Conservation (phyloP, 2,888 invertebrate species). For the Papilio elwesi region DNA sequence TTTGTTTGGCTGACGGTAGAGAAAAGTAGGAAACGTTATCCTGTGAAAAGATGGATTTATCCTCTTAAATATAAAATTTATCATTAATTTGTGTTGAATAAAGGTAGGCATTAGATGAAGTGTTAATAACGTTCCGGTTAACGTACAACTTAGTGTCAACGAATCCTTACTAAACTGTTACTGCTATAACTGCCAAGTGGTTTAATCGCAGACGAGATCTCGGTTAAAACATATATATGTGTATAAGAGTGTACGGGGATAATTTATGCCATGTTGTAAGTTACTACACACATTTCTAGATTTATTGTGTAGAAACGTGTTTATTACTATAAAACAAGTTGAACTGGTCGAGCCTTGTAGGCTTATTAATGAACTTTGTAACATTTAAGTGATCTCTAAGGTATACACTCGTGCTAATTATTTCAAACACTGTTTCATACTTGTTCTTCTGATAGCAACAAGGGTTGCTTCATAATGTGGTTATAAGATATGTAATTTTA, state of each 20-base stretch:
- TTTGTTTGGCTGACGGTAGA: too few species aligned
- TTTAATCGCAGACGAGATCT: conserved; percentile 10
- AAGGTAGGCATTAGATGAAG: too few species aligned
- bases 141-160: too few species aligned
- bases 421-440: conserved; percentile 8
- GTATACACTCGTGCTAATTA: conserved; percentile 20
- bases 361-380: conserved; percentile 24
- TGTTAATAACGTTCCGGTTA: too few species aligned
- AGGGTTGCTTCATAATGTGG: not conserved
- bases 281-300: conserved; percentile 28
- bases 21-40: too few species aligned
- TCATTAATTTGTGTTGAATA: too few species aligned
- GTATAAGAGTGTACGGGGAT: not conserved
- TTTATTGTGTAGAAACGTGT: conserved; percentile 27
- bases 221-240: not conserved
- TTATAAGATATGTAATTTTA: not conserved
- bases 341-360: conserved; percentile 15
- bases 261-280: conserved; percentile 25
- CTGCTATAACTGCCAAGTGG: conserved; percentile 12
- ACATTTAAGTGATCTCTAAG: conserved; percentile 1
- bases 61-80: too few species aligned
- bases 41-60: too few species aligned
- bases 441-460: conserved; percentile 7
- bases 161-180: not conserved
- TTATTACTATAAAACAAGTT: conserved; percentile 21